Conservation (phyloP, 2,797 vertebrate genomes). For the Pteropus rufus region DNA sequence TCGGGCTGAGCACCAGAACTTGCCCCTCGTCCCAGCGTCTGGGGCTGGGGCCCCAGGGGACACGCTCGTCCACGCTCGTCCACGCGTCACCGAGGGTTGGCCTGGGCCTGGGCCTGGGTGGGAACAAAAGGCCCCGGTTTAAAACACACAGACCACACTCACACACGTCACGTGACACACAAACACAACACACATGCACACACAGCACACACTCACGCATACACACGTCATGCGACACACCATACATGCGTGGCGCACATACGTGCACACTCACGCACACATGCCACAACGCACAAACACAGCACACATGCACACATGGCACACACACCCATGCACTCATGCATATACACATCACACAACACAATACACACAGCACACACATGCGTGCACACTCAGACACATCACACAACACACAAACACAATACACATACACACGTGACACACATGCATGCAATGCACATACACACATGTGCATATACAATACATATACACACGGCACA, state of each 20-base stretch:
- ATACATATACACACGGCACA: too few relatives aligned
- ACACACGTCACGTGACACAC: too few relatives aligned
- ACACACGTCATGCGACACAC: neutral
- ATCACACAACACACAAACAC: too few relatives aligned
- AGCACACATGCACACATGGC: neutral
- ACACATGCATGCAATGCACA: neutral
- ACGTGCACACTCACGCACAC: rapidly evolving
- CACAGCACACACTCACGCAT: rapidly evolving
- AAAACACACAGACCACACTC: neutral
- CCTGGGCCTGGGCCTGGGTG: neutral
- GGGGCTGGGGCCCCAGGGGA: neutral
- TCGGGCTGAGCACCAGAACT: rapidly evolving
- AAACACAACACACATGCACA: neutral
- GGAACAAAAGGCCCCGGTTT: neutral
- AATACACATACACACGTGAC: too few relatives aligned
- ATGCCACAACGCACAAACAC: too few relatives aligned
- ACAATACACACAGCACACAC: neutral
- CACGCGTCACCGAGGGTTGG: neutral
- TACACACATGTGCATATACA: too few relatives aligned
- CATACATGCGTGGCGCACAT: neutral
- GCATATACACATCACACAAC: neutral
- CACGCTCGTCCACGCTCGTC: neutral
- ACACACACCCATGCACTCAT: rapidly evolving
- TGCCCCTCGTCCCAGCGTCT: neutral
- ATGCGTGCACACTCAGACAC: too few relatives aligned